Base-by-base conservation (phyloP, 2,113 vertebrate genomes). In the Eulemur macaco region DNA sequence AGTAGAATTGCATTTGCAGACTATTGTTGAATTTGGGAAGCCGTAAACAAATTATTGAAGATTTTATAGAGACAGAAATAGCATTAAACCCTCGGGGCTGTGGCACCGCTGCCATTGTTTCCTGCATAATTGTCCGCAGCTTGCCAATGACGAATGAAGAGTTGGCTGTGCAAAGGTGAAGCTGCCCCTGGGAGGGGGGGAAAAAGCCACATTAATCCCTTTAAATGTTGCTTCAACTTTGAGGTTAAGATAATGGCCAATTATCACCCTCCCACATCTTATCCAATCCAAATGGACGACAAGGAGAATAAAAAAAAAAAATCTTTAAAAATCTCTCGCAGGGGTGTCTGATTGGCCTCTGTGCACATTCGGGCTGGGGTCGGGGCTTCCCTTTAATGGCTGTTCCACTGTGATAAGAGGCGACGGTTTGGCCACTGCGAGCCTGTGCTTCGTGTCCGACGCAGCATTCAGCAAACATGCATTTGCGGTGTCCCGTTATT, bases 1-100 rank as follows among this genome's bases (percentile, higher is more conserved):
- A 99, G 98, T 98, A 97, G 98, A 98, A 98, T 98, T 98, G 98
- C 98, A 98, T 98, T 98, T 99, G 98, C 97, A 98, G 98, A 98
- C 98, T 93, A 78, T 98, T 98, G 98, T 98, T 98, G 98, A 98
- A 98, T 98, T 97, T 95, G 98, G 97, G 97, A 91, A 97, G 98
- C 97, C 0, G 66, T 98, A 99, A 99, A 98, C 98, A 99, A 98
- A 98, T 99, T 99, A 98, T 91, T 54, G 98, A 91, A 98, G 98
- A 97, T 98, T 98, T 98, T 98, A 94, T 97, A 98, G 94, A 98
- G 98, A 97, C 97, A 98, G 98, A 98, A 98, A 98, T 98, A 97
- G 97, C 98, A 93, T 97, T 97, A 95, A 97, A 95, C 85, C 94
- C 93, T 83, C 2, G 18, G 66, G 89, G 95, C 58, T 0, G 0